Percentiles rank a stretch among this genome's conserved stretches.
Evolutionary conservation across 2,888 invertebrate species (phyloP).

Genomic region (Agriopis aurantiaria): DNA sequence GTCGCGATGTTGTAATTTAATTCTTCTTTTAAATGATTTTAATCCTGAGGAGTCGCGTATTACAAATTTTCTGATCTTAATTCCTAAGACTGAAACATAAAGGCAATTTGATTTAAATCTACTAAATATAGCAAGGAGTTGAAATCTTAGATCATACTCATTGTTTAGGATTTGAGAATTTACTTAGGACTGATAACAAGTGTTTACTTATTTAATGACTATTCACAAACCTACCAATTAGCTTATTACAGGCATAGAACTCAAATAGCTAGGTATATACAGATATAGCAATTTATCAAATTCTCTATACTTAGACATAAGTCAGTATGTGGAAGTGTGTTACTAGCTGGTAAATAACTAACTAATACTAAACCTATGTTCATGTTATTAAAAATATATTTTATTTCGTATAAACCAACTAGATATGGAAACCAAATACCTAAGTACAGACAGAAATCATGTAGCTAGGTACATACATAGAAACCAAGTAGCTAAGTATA

Average conservation of each 20-base stretch:
- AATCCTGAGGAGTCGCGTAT: background rate
- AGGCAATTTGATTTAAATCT: background rate
- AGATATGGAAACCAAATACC: too few species aligned
- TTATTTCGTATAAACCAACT: too few species aligned
- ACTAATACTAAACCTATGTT: too few species aligned
- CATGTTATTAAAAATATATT: too few species aligned
- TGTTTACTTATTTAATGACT: background rate
- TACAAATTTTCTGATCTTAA: background rate
- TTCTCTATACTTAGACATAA: too few species aligned
- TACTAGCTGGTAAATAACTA: too few species aligned
- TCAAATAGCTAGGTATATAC: background rate
- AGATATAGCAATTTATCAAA: background rate
- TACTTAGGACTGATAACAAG: slow-evolving; percentile 6
- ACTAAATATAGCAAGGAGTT: background rate
- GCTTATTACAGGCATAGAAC: background rate
- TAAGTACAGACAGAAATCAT: too few species aligned
- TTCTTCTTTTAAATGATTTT: background rate
- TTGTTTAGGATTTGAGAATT: slow-evolving; percentile 8
- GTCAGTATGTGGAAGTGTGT: too few species aligned
- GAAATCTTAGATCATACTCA: background rate
- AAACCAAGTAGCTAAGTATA: too few species aligned
- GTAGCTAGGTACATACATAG: too few species aligned
- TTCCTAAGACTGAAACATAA: background rate
- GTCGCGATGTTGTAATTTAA: slow-evolving; percentile 2
- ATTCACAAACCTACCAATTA: background rate